A percentile compares a stretch with the other conserved stretches of the same genome.
Evolutionary conservation across 2,888 invertebrate genomes (phyloP).

Genomic region (Hymenopus coronatus): DNA sequence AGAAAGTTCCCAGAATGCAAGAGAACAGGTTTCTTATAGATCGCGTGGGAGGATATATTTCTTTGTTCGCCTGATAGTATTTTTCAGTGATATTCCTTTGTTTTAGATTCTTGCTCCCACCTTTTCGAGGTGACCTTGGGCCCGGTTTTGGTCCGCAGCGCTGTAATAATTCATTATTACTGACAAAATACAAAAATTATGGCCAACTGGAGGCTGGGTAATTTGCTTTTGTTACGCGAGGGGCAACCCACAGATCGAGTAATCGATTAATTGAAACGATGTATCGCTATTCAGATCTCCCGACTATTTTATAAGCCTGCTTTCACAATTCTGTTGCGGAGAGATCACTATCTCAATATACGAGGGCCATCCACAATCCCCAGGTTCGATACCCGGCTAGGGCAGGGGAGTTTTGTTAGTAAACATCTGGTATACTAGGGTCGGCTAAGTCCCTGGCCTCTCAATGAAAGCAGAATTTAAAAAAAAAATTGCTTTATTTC

Average conservation of each 20-base stretch:
- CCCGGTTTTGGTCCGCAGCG: neutral
- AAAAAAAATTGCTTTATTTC: too few species aligned
- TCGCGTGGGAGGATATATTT: neutral
- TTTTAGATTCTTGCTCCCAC: neutral
- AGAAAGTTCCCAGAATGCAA: too few species aligned
- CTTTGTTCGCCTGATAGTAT: neutral
- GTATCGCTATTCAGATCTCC: neutral
- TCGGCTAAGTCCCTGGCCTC: too few species aligned
- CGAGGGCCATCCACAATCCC: too few species aligned
- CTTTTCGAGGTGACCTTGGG: neutral
- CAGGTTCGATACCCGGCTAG: too few species aligned
- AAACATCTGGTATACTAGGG: too few species aligned
- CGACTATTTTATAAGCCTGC: too few species aligned
- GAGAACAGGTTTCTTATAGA: neutral
- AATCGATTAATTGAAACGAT: slow-evolving; percentile 14
- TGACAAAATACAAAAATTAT: slow-evolving; percentile 28
- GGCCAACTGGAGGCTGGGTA: neutral
- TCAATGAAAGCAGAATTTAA: too few species aligned
- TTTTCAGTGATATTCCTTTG: slow-evolving; percentile 21
- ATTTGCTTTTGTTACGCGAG: neutral
- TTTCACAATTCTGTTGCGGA: too few species aligned
- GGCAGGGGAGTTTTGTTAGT: too few species aligned
- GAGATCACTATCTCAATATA: too few species aligned
- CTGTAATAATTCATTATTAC: slow-evolving; percentile 25
- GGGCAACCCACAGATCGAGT: neutral